Evolutionary conservation across 2,797 vertebrate genomes (phyloP).

Genomic region (Anguilla obscura): DNA sequence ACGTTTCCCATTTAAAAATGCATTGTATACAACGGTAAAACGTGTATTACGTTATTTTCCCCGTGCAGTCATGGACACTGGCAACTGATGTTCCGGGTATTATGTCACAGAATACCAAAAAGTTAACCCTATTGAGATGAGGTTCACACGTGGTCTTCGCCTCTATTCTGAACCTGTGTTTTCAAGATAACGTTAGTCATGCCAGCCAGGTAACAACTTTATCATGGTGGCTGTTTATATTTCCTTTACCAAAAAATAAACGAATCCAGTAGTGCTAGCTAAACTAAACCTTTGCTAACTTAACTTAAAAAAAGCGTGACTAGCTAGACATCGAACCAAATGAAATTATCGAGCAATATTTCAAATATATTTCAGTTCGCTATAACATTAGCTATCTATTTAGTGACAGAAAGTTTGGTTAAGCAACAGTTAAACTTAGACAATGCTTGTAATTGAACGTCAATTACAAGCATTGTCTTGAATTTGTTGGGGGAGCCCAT

Average conservation of each 20-base stretch:
- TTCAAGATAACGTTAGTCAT: background rate
- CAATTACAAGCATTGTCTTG: background rate
- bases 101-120: background rate
- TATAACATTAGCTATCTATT: background rate
- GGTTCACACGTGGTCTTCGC: background rate
- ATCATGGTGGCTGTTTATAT: background rate
- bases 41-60: background rate
- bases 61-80: background rate
- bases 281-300: too few relatives aligned
- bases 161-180: background rate
- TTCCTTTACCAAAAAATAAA: background rate
- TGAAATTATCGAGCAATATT: background rate
- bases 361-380: too few relatives aligned
- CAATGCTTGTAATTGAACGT: background rate
- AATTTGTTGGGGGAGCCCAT: too few relatives aligned
- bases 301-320: too few relatives aligned
- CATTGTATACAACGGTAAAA: too few relatives aligned
- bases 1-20: too few relatives aligned
- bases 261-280: background rate
- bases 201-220: background rate
- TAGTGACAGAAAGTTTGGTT: background rate
- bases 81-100: background rate
- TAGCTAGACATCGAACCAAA: background rate
- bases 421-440: background rate
- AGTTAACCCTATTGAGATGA: background rate